These are phyloP conservation scores for Pangasianodon hypophthalmus DNA, from an alignment of 2,113 vertebrate species.

Conservation along the genomic window DNA sequence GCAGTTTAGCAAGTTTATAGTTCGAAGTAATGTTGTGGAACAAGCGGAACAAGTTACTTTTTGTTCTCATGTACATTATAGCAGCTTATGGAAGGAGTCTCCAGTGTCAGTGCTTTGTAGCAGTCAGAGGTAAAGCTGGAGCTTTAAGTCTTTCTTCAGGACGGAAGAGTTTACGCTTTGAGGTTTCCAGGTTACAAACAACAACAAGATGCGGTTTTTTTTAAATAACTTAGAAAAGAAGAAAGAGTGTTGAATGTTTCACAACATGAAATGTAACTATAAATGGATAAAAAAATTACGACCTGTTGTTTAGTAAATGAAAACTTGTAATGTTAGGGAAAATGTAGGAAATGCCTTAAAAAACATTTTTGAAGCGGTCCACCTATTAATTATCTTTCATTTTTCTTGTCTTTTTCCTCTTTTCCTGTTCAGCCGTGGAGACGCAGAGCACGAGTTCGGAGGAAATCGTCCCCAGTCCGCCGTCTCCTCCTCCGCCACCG, in stretches of 20 bases:
- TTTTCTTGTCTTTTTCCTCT: constrained; percentile 44
- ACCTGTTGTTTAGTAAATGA: neutral
- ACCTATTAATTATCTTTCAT: neutral
- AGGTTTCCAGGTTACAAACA: no score
- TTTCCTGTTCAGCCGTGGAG: constrained; percentile 82
- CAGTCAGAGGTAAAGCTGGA: no score
- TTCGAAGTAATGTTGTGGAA: neutral
- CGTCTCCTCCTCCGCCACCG: constrained; percentile 91
- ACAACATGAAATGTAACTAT: neutral
- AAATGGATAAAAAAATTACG: neutral
- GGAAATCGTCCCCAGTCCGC: constrained; percentile 95
- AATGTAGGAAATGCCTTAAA: no score
- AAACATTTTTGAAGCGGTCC: no score
- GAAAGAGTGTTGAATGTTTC: neutral
- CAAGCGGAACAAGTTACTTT: neutral
- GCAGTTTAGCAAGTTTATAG: no score
- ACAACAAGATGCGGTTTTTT: no score
- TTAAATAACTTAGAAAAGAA: neutral
- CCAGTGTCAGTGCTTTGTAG: neutral
- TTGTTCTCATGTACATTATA: neutral
- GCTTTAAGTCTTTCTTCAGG: no score
- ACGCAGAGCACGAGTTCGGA: constrained; percentile 98
- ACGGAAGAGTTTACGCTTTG: neutral
- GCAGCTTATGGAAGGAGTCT: neutral
- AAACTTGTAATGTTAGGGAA: neutral